These are phyloP conservation scores for Odontamblyopus lacepedii DNA, from an alignment of 2,797 vertebrate genomes.

Conservation along the genomic window DNA sequence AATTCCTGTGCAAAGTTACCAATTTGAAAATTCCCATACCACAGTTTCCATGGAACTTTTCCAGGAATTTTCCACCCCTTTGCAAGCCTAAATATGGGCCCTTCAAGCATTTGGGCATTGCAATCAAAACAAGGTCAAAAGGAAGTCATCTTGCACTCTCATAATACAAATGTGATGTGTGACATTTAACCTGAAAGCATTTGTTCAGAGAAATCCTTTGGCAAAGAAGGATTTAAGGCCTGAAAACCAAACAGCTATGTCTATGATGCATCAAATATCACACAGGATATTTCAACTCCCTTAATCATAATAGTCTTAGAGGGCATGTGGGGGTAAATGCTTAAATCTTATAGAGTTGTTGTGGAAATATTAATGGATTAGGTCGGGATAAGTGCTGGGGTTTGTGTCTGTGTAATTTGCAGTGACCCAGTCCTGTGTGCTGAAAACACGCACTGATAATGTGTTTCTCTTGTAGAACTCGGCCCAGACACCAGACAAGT, in stretches of 20 bases:
- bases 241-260: conserved; percentile 30
- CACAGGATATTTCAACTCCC: conserved; percentile 60
- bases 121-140: not conserved
- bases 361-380: conserved; percentile 50
- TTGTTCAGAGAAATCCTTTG: conserved; percentile 71
- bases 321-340: conserved; percentile 30
- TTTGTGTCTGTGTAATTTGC: conserved; percentile 61
- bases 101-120: not conserved
- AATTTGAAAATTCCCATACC: too few relatives aligned
- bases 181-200: conserved; percentile 80
- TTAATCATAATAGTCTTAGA: conserved; percentile 52
- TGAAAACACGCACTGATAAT: conserved; percentile 68
- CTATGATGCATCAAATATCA: conserved; percentile 36
- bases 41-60: too few relatives aligned
- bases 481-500: conserved; percentile 76
- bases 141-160: conserved; percentile 64
- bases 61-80: too few relatives aligned
- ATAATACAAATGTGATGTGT: conserved; percentile 79
- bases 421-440: conserved; percentile 36
- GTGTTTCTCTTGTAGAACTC: conserved; percentile 77
- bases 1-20: too few relatives aligned
- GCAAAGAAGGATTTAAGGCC: conserved; percentile 66
- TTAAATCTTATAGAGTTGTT: conserved; percentile 47
- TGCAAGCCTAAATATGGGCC: too few relatives aligned
- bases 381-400: conserved; percentile 53